Evolutionary conservation across 2,113 vertebrate species (phyloP).

Genomic region (Zapornia atra): DNA sequence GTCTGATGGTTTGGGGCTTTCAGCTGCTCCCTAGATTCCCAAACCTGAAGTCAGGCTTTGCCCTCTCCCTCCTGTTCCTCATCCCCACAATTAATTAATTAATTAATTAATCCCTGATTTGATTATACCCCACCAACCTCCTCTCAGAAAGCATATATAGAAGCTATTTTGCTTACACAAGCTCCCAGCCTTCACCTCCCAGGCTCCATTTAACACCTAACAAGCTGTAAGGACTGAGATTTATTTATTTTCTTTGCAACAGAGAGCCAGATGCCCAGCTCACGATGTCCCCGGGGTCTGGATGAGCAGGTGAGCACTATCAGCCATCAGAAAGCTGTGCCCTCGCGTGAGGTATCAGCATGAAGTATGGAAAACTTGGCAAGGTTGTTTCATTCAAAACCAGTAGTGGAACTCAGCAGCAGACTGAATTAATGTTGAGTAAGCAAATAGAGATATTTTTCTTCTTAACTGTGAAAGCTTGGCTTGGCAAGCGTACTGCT

Average conservation of each 20-base stretch:
- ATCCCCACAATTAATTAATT: background rate
- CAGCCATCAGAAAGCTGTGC: background rate
- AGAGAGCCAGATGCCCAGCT: accelerated
- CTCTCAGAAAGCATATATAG: background rate
- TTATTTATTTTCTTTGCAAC: background rate
- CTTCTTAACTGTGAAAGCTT: background rate
- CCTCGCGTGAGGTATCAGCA: background rate
- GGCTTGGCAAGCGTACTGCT: background rate
- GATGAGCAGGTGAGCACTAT: background rate
- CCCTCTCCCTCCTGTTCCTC: background rate
- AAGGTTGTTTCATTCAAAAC: background rate
- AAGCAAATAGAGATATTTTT: background rate
- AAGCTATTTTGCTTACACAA: accelerated
- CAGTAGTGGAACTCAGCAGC: background rate
- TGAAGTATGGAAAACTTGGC: background rate
- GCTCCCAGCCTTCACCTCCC: background rate
- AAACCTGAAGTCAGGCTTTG: background rate
- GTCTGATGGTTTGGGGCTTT: background rate
- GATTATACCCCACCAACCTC: background rate
- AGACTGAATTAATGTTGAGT: background rate
- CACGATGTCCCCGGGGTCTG: accelerated
- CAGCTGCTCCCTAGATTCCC: background rate
- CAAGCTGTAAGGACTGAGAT: background rate
- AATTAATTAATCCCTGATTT: too few species aligned
- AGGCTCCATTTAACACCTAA: accelerated